Conservation (phyloP, 2,113 vertebrate genomes). For the Oreotrochilus melanogaster region DNA sequence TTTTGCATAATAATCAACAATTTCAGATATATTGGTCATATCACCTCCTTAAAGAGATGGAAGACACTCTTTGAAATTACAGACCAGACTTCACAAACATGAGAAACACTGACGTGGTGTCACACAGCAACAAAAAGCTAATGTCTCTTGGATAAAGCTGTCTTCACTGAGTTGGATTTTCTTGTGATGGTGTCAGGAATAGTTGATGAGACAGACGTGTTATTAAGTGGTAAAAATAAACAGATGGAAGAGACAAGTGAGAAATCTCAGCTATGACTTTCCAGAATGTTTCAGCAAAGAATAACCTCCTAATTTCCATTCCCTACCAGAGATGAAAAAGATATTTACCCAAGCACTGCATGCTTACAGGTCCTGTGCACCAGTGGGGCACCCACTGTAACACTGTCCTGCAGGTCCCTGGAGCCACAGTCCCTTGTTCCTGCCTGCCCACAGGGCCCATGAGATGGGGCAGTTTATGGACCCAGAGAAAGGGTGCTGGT, state of each 20-base stretch:
- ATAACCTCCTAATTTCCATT: background rate
- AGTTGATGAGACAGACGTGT: conserved; percentile 18
- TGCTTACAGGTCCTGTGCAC: background rate
- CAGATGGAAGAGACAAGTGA: conserved; percentile 37
- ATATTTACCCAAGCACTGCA: background rate
- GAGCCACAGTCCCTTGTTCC: background rate
- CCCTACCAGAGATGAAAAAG: background rate
- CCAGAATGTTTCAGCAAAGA: conserved; percentile 26
- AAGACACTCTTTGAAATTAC: conserved; percentile 13
- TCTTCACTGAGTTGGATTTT: background rate
- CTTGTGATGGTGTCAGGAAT: conserved; percentile 18
- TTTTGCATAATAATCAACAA: conserved; percentile 20
- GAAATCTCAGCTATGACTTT: conserved; percentile 17
- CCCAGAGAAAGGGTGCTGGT: background rate
- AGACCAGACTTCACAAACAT: background rate
- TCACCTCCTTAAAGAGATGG: background rate
- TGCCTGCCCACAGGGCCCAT: background rate
- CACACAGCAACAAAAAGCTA: background rate
- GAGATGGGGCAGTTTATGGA: background rate
- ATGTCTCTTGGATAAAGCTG: conserved; percentile 35
- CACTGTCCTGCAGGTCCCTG: rapidly evolving
- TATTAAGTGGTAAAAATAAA: conserved; percentile 64
- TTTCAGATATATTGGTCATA: conserved; percentile 11
- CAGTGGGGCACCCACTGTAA: background rate
- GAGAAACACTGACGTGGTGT: background rate